Evolutionary conservation across 2,888 invertebrate species (phyloP).

Genomic region (Aspidapion aeneum): DNA sequence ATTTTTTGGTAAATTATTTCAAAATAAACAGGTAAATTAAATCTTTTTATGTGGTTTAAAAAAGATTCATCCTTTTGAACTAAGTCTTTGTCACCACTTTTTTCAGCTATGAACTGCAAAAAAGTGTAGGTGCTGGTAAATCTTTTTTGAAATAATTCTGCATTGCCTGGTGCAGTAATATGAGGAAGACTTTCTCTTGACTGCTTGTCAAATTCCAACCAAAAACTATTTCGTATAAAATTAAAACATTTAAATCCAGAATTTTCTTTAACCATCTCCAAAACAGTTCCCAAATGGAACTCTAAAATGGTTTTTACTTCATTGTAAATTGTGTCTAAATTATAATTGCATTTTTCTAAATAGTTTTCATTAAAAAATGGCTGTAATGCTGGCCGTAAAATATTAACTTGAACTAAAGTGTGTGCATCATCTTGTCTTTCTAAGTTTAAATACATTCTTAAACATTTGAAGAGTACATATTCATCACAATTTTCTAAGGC

Average conservation of each 20-base stretch:
- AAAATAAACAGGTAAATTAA: slow-evolving; percentile 96
- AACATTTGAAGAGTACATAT: slow-evolving; percentile 56
- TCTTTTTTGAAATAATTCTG: slow-evolving; percentile 79
- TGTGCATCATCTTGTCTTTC: slow-evolving; percentile 70
- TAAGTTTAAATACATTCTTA: slow-evolving; percentile 57
- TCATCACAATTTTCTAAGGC: slow-evolving; percentile 55
- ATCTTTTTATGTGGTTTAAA: slow-evolving; percentile 71
- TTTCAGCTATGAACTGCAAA: slow-evolving; percentile 64
- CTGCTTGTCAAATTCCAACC: slow-evolving; percentile 80
- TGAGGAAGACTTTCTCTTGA: slow-evolving; percentile 76
- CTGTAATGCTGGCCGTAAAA: slow-evolving; percentile 65
- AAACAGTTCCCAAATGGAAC: slow-evolving; percentile 58
- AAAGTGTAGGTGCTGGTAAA: slow-evolving; percentile 78
- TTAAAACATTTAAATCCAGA: slow-evolving; percentile 60
- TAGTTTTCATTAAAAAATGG: slow-evolving; percentile 67
- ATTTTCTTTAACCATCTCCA: slow-evolving; percentile 35
- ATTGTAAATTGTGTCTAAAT: slow-evolving; percentile 67
- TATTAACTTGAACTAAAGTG: slow-evolving; percentile 62
- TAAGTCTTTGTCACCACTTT: slow-evolving; percentile 57
- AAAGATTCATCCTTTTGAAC: slow-evolving; percentile 69
- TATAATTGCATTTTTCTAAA: slow-evolving; percentile 54
- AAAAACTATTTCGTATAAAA: slow-evolving; percentile 81
- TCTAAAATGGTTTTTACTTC: slow-evolving; percentile 71
- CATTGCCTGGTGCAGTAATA: slow-evolving; percentile 91
- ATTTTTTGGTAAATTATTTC: slow-evolving; percentile 95